Evolutionary conservation across 2,888 invertebrate genomes (phyloP).

Genomic region (Coleophora deauratella): DNA sequence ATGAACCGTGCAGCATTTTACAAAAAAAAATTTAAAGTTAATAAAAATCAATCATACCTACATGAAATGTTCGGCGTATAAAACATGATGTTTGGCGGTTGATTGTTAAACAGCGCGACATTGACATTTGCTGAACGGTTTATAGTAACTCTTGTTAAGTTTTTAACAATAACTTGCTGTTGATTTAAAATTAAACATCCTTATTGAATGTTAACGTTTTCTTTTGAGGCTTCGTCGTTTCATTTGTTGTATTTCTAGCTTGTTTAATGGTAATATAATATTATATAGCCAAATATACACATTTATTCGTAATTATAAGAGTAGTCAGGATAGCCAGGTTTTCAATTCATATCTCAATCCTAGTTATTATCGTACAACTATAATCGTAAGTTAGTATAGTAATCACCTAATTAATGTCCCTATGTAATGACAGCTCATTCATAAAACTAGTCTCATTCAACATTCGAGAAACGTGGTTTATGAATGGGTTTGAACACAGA

Average conservation of each 20-base stretch:
- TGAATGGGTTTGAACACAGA: slow-evolving; percentile 33
- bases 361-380: slow-evolving; percentile 44
- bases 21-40: no score
- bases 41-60: no score
- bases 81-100: no score
- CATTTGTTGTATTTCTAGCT: slow-evolving; percentile 42
- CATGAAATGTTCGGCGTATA: no score
- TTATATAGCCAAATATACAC: slow-evolving; percentile 62
- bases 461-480: slow-evolving; percentile 11
- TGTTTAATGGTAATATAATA: slow-evolving; percentile 39
- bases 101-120: no score
- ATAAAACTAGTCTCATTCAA: slow-evolving; percentile 22
- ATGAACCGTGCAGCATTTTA: slow-evolving; percentile 11
- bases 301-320: slow-evolving; percentile 61
- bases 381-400: slow-evolving; percentile 58
- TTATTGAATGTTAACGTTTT: slow-evolving; percentile 60
- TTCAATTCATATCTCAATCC: slow-evolving; percentile 65
- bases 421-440: slow-evolving; percentile 32
- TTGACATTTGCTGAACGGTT: slow-evolving; percentile 17
- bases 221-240: slow-evolving; percentile 54
- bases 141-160: slow-evolving; percentile 52
- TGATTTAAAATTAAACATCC: slow-evolving; percentile 66
- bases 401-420: no score
- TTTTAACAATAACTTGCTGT: slow-evolving; percentile 64
- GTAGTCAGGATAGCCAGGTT: slow-evolving; percentile 74